These are phyloP conservation scores for Tupiocoris notatus DNA, from an alignment of 2,888 invertebrate genomes.

Conservation along the genomic window DNA sequence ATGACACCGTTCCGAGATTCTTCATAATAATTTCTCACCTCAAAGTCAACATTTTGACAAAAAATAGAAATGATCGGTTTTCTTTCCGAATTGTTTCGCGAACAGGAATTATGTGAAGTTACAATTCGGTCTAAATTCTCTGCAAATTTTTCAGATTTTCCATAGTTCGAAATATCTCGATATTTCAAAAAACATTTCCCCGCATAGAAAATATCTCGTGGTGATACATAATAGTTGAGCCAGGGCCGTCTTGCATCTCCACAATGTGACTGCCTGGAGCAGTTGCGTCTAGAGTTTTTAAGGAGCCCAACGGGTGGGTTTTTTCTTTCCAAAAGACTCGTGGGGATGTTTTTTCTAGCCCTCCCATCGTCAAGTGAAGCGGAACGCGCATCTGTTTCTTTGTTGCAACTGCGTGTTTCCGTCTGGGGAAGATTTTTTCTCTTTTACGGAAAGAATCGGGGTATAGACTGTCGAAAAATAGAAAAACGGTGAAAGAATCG, in stretches of 20 bases:
- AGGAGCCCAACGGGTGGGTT: constrained; percentile 26
- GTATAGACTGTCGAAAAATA: not conserved
- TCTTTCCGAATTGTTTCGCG: no score
- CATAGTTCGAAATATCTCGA: no score
- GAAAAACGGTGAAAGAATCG: constrained; percentile 45
- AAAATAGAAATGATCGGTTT: no score
- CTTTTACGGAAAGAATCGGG: not conserved
- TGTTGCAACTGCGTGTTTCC: constrained; percentile 2
- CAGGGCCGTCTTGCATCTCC: not conserved
- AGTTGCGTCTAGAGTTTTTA: constrained; percentile 23
- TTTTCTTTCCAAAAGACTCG: not conserved
- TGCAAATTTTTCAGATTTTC: no score
- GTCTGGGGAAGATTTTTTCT: constrained; percentile 7
- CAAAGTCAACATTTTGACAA: no score
- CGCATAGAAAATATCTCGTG: no score
- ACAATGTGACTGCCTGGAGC: not conserved
- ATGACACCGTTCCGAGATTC: no score
- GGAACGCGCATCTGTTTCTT: constrained; percentile 34
- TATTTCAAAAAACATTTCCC: no score
- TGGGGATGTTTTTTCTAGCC: constrained; percentile 2
- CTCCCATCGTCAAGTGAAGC: constrained; percentile 22
- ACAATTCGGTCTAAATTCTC: no score
- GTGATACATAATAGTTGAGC: not conserved
- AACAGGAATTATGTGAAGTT: no score
- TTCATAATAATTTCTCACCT: no score